phyloP scores from a whole-genome alignment of 1,140 invertebrate genomes.

The Trinorchestia longiramus region DNA sequence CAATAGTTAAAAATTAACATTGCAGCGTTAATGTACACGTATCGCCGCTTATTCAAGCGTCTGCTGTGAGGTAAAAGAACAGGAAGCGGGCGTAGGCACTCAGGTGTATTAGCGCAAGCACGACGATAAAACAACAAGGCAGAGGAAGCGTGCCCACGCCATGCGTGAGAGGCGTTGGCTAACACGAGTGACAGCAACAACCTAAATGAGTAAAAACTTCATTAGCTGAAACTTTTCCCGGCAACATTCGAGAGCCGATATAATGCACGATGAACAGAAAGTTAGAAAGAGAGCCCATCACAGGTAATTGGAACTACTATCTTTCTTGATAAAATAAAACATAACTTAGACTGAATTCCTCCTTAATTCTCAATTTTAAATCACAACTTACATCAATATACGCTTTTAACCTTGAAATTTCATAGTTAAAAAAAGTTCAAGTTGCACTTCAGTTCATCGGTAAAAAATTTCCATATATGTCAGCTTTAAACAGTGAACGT shows the following conservation, averaged over 20 bases:
- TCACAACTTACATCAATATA: not conserved
- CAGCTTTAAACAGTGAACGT: not conserved
- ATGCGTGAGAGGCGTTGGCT: slow-evolving; percentile 40
- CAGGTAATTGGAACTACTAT: not conserved
- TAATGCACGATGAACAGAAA: not conserved
- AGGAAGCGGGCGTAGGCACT: not conserved
- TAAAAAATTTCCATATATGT: not conserved
- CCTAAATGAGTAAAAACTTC: not conserved
- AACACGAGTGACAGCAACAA: not conserved
- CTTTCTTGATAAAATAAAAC: not conserved
- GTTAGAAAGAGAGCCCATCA: not conserved
- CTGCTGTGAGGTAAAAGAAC: not conserved
- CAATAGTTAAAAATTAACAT: not conserved
- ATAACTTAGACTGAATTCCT: not conserved
- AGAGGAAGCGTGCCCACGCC: not conserved
- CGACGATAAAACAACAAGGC: not conserved
- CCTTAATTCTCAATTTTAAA: not conserved
- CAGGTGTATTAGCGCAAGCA: slow-evolving; percentile 2
- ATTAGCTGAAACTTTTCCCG: not conserved
- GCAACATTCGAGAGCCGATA: not conserved
- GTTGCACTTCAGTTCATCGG: not conserved
- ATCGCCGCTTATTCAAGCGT: not conserved
- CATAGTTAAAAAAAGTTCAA: not conserved
- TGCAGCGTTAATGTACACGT: not conserved
- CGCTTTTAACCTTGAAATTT: not conserved